Evolutionary conservation across 2,888 invertebrate genomes (phyloP).

Genomic region (Nemotelus nigrinus): DNA sequence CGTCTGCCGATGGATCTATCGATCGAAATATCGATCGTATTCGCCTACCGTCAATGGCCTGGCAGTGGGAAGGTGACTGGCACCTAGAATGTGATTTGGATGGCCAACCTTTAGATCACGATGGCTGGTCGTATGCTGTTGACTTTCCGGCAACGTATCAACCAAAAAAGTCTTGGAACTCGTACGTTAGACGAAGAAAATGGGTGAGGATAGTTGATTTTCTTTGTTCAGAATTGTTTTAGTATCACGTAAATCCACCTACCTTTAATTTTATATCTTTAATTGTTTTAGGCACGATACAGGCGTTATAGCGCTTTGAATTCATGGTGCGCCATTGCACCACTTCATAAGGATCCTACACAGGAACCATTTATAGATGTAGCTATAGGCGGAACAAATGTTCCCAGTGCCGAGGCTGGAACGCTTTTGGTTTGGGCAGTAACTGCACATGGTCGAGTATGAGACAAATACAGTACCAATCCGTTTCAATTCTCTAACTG

Average conservation of each 20-base stretch:
- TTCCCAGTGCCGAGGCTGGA: slow-evolving; percentile 80
- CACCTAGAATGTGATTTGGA: slow-evolving; percentile 83
- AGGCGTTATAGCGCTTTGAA: slow-evolving; percentile 89
- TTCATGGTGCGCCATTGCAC: slow-evolving; percentile 92
- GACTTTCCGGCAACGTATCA: slow-evolving; percentile 89
- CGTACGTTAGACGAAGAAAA: slow-evolving; percentile 87
- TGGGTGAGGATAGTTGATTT: slow-evolving; percentile 70
- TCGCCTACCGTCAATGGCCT: slow-evolving; percentile 89
- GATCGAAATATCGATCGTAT: slow-evolving; percentile 84
- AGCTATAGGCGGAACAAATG: slow-evolving; percentile 83
- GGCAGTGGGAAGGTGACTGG: slow-evolving; percentile 98
- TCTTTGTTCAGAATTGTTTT: too few species aligned
- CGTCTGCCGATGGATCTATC: slow-evolving; percentile 82
- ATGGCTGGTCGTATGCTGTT: slow-evolving; percentile 94
- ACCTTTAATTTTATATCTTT: background rate
- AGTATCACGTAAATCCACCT: too few species aligned
- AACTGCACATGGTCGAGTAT: slow-evolving; percentile 86
- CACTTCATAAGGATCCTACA: slow-evolving; percentile 88
- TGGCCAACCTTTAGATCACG: slow-evolving; percentile 87
- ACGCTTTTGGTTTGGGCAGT: slow-evolving; percentile 90
- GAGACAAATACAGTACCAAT: background rate
- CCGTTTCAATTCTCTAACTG: background rate
- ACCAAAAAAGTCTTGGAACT: slow-evolving; percentile 86
- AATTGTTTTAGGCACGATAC: slow-evolving; percentile 67
- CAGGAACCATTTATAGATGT: slow-evolving; percentile 94